Conservation (phyloP, 92 coral and sea anemone species). For the Scolanthus callimorphus region DNA sequence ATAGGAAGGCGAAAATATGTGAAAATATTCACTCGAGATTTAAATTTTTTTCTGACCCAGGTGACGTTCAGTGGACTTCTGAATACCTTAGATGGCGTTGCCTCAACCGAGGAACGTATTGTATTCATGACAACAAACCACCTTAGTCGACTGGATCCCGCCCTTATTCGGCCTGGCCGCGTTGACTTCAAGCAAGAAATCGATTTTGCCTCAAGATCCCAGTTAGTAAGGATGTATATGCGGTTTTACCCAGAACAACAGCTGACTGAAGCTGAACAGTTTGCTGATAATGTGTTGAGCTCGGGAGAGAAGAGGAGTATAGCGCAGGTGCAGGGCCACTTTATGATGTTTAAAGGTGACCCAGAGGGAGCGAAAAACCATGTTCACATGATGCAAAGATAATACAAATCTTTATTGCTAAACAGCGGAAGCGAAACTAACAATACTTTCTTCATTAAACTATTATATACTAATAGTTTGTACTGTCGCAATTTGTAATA, state of each 20-base stretch:
- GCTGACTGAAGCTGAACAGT: slow-evolving; percentile 46
- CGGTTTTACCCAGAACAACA: slow-evolving; percentile 89
- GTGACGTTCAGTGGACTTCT: slow-evolving; percentile 97
- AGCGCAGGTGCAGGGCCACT: slow-evolving; percentile 94
- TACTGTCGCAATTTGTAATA: too few species aligned
- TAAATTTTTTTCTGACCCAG: slow-evolving; percentile 23
- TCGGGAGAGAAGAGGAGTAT: slow-evolving; percentile 63
- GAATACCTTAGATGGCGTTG: slow-evolving; percentile 95
- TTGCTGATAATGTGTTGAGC: slow-evolving; percentile 61
- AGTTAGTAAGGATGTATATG: slow-evolving; percentile 68
- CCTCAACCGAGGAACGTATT: slow-evolving; percentile 94
- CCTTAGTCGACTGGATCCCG: slow-evolving; percentile 84
- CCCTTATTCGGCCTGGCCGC: slow-evolving; percentile 96
- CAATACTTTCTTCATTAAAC: too few species aligned
- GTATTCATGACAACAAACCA: slow-evolving; percentile 99
- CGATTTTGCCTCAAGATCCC: slow-evolving; percentile 72
- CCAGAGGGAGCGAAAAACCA: slow-evolving; percentile 64
- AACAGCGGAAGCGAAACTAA: too few species aligned
- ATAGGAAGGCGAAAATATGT: too few species aligned
- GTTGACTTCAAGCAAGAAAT: slow-evolving; percentile 92
- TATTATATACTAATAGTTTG: too few species aligned
- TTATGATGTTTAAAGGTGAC: slow-evolving; percentile 83
- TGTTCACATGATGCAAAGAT: slow-evolving; percentile 23
- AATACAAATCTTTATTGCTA: too few species aligned
- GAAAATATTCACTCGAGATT: too few species aligned